Base-by-base conservation (phyloP, 1,140 invertebrate genomes). In the Aleiodes sp. region DNA sequence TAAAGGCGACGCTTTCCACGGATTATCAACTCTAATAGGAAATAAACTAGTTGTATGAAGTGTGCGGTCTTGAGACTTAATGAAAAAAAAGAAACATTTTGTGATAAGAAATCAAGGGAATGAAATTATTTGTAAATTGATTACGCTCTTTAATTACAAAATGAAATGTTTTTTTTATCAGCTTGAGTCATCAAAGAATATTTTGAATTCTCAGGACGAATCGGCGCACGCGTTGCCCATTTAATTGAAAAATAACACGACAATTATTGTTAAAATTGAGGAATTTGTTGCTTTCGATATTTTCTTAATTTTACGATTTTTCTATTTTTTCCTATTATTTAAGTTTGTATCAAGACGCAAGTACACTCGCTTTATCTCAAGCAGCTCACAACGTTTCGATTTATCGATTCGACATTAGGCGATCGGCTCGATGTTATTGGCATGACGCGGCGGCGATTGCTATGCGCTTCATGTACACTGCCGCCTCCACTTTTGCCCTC, bases 401-500 rank as follows among this genome's bases (percentile, higher is more conserved):
- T 80, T 77, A 79, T 81, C 76, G 80, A 78, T 80, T 75, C 71
- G 46, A 72, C 73, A 81, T 80, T 80, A 81, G 75, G 73, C 67
- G 76, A 80, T 79, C 70, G 70, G 75, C 65, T 75, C 74, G 75
- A 82, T 81, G 78, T 82, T 84, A 83, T 81, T 81, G 82, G 77
- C 80, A 82, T 83, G 79, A 81, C 78, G 76, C 79, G 76, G 75
- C 70, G 60, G 69, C 73, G 76, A 81, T 81, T 81, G 77, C 73
- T 78, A 83, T 82, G 77, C 80, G 66, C 72, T 75, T 70, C 76
- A 76, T 69, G 76, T 75, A 16, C 62, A 67, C 70, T 52, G 69
- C 78, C 77, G 77, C 75, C 75, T 75, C 76, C 74, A 77, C 73
- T 76, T 73, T 76, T 72, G 65, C 62, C 65, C 75, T 66, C 68